Base-by-base conservation (phyloP, 2,113 vertebrate genomes). In the Patagioenas fasciata region DNA sequence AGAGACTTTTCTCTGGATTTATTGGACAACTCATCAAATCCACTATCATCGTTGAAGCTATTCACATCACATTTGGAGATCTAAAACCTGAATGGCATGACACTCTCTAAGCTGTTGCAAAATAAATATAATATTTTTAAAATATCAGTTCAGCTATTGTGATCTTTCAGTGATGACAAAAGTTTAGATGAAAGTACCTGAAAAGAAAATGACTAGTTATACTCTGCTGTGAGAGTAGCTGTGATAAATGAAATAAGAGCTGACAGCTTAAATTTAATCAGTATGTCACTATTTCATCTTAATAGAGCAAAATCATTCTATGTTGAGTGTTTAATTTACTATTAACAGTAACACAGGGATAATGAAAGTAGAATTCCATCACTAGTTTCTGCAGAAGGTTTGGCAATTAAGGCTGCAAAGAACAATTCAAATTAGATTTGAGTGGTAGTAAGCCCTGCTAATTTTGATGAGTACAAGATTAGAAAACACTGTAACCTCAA, bases 201-300 rank as follows among this genome's bases (percentile, higher is more conserved):
- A 91, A 95, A 95, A 97, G 94, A 92, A 96, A 98, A 94, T 96
- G 65, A 89, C 87, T 94, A 31, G 47, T 66, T 96, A 40, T 91
- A 51, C 11, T 93, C 60, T 67, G 28, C 74, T 87, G 57, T 95
- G 96, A 97, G 95, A 91, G 64, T 77, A 94, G 84, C 79, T 93
- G 53, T 78, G 91, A 94, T 80, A 97, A 93, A 92, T 95, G 66
- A 93, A 97, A 97, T 97, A 93, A 94, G 87, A 96, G 97, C 91
- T 97, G 98, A 97, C 95, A 95, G 62, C 73, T 97, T 97, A 98
- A 97, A 98, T 98, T 97, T 95, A 98, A 98, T 98, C 95, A 93
- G 85, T 86, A 72, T 96, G 89, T 93, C 94, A 96, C 80, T 87
- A 32, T 96, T 96, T 97, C 95, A 74, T 96, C 95, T 97, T 97